Percentiles rank a stretch among this genome's conserved stretches.
These are phyloP conservation scores for Didymodactylos carnosus DNA, from an alignment of 2,888 invertebrate species.

Conservation along the genomic window DNA sequence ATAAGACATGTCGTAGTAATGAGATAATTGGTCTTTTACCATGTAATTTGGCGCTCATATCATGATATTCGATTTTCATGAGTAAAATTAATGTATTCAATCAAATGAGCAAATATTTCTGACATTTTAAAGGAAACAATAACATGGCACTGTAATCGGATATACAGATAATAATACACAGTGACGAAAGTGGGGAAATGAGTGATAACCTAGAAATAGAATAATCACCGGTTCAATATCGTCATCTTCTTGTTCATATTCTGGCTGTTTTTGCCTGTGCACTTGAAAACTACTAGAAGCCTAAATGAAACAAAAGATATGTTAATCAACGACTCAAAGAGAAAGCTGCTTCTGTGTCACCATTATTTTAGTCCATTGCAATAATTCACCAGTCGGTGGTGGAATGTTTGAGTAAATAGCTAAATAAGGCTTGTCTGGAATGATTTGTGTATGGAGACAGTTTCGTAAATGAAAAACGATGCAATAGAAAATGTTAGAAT, in stretches of 20 bases:
- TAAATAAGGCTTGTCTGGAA: not conserved
- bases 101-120: not conserved
- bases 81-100: too few relatives aligned
- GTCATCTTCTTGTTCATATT: not conserved
- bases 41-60: too few relatives aligned
- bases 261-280: not conserved
- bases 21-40: too few relatives aligned
- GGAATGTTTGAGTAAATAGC: not conserved
- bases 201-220: too few relatives aligned
- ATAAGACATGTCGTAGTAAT: too few relatives aligned
- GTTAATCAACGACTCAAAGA: not conserved
- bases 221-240: too few relatives aligned
- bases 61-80: too few relatives aligned
- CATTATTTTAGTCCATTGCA: not conserved
- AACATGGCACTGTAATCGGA: not conserved
- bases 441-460: not conserved
- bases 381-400: not conserved
- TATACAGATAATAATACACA: not conserved
- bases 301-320: not conserved
- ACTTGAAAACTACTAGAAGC: not conserved
- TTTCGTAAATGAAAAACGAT: not conserved
- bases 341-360: not conserved
- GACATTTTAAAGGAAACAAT: not conserved
- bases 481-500: not conserved
- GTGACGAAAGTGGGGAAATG: not conserved